Base-by-base conservation (phyloP, 2,113 vertebrate species). In the Hippotragus niger region DNA sequence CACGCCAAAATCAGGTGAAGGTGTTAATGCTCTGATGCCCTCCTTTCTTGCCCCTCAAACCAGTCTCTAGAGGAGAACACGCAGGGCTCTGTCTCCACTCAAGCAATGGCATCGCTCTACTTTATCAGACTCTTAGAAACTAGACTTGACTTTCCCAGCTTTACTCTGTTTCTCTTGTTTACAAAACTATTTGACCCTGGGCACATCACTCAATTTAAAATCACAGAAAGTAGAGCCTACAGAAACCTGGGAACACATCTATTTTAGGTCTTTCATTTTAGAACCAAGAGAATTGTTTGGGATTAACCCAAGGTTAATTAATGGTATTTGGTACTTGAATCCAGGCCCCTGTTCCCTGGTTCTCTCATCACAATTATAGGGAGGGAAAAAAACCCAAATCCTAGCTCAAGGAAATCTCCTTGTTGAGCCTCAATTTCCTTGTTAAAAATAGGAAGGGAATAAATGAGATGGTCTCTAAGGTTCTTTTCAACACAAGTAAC, bases 251-350 rank as follows among this genome's bases (percentile, higher is more conserved):
- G 58, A 87, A 58, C 40, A 47, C 2, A 40, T 60, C 50, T 67
- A 62, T 62, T 92, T 71, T 92, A 91, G 86, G 17, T 14, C 14
- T 87, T 58, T 97, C n/a, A 36, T 76, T 90, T 76, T 13, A 88
- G 64, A 95, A 91, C 19, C 11, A 62, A 94, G 84, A 71, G 71
- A 94, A 57, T 27, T 78, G 6, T 3, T 82, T 55, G 60, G 14
- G 76, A 95, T 86, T 95, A 94, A 74, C 50, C 74, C 52, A 57
- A 93, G 80, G 71, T 87, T 96, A 83, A 90, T 95, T 89, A 89
- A 29, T 81, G 27, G 31, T 90, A 16, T 31, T 57, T 5, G 9
- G 83, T 9, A 23, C 10, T 33, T 87, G 36, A 83, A 60, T 90
- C 19, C 15, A 45, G 45, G 29, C 1, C 0, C 7, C 15, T 55